Evolutionary conservation across 2,888 invertebrate species (phyloP), one percentile per base, ranked within the genome.

Genomic region (Meloe dianella): DNA sequence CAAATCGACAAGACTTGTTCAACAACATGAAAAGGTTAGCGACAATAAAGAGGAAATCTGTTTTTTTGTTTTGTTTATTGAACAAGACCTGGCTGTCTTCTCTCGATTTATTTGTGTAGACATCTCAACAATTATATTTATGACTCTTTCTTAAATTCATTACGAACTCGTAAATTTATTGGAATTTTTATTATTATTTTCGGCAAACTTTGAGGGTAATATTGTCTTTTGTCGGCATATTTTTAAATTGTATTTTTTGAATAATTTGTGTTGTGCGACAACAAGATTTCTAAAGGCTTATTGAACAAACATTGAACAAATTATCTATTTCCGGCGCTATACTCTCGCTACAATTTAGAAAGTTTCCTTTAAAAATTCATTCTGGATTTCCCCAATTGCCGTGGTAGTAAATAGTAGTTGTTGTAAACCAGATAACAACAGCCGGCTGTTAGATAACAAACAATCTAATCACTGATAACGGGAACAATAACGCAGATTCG

Each of bases 261-360:
- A 30, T 1, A 30, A 30, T 30, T 30, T 30, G 30, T 30, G 3
- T 30, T 30, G 27, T 27, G 4, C 27, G 1, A 9, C 9, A 30
- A 30, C 7, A 1, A 30, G 30, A 9, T 30, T 30, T 30, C n/a
- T 3, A 30, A 30, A 30, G 30, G 7, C 10, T 61, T 65, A 73
- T 72, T 73, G 68, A 73, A 72, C 72, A 72, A 72, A 69, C 75
- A 74, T 73, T 69, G 67, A 57, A 66, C 63, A 62, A 41, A 71
- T 30, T 30, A 9, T 20, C 20, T 7, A 63, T 38, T 51, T 77
- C 76, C 76, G 75, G 77, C 75, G 75, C 74, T 74, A 74, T 75
- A 14, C 76, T 4, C 27, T 27, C 2, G 27, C 27, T 2, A 27
- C 27, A 3, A 27, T 27, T 27, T 27, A 2, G 27, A 27, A 4